These are phyloP conservation scores for Julus scanicus DNA, from an alignment of 2,888 invertebrate genomes.

Conservation along the genomic window DNA sequence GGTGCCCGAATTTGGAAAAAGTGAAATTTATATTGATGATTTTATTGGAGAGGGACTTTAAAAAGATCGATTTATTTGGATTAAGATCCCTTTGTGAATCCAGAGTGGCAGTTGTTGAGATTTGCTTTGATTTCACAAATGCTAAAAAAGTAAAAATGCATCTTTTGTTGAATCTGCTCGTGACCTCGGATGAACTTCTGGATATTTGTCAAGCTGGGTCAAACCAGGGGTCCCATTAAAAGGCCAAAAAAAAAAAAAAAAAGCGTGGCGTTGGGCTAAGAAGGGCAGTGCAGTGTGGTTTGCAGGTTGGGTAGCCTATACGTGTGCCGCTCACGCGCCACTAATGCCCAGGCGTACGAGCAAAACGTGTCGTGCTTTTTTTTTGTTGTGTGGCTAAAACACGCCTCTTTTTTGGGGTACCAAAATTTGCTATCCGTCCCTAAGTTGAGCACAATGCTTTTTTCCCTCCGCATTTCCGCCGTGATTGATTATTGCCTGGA, in stretches of 20 bases:
- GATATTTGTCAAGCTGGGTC: constrained; percentile 34
- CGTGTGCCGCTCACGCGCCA: constrained; percentile 20
- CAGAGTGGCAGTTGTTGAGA: background rate
- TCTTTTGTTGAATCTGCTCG: constrained; percentile 21
- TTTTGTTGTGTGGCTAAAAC: background rate
- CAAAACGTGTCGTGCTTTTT: constrained; percentile 22
- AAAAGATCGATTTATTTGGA: background rate
- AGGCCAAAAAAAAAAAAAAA: constrained; percentile 8
- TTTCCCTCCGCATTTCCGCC: constrained; percentile 1
- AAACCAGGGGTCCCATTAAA: constrained; percentile 37
- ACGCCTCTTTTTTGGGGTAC: background rate
- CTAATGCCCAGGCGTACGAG: background rate
- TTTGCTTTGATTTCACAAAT: background rate
- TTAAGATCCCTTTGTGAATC: background rate
- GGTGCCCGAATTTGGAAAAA: too few relatives aligned
- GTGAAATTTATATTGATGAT: too few relatives aligned
- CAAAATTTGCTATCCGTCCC: background rate
- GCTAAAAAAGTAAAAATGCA: background rate
- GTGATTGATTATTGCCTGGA: constrained; percentile 42
- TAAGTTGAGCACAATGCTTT: background rate
- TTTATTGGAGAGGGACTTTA: background rate
- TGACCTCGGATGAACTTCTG: constrained; percentile 20
- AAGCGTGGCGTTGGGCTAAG: background rate
- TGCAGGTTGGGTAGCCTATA: background rate
- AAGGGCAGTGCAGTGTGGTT: constrained; percentile 25